These are phyloP conservation scores for Germaria angustata DNA, from an alignment of 2,888 invertebrate species.

Conservation along the genomic window DNA sequence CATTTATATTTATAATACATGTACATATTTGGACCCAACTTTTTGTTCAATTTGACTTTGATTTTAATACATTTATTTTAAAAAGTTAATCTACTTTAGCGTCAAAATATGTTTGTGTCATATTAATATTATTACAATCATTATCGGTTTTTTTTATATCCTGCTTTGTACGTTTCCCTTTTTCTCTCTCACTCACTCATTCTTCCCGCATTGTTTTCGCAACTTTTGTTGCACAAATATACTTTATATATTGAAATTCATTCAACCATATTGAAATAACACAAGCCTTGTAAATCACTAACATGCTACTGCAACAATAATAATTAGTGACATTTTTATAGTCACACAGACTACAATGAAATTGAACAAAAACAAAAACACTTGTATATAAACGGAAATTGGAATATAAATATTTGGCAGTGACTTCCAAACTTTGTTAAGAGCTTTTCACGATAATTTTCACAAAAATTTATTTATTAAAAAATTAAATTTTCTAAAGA, in stretches of 20 bases:
- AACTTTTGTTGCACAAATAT: slow-evolving; percentile 2
- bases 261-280: slow-evolving; percentile 44
- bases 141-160: slow-evolving; percentile 20
- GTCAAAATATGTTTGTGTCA: slow-evolving; percentile 30
- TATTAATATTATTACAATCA: slow-evolving; percentile 23
- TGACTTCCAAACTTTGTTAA: neutral
- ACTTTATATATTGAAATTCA: slow-evolving; percentile 35
- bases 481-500: too few relatives aligned
- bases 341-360: slow-evolving; percentile 1
- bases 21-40: too few relatives aligned
- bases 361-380: slow-evolving; percentile 1
- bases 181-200: neutral
- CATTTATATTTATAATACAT: too few relatives aligned
- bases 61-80: neutral
- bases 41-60: too few relatives aligned
- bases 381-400: neutral
- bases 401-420: neutral
- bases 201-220: neutral
- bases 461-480: too few relatives aligned
- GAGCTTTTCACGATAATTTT: too few relatives aligned
- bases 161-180: neutral
- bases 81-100: neutral
- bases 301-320: slow-evolving; percentile 60
- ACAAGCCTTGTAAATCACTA: slow-evolving; percentile 54
- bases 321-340: slow-evolving; percentile 63